A percentile compares a stretch with the other conserved stretches of the same genome.
Conservation (phyloP, 2,113 vertebrate genomes). For the Gopherus flavomarginatus region DNA sequence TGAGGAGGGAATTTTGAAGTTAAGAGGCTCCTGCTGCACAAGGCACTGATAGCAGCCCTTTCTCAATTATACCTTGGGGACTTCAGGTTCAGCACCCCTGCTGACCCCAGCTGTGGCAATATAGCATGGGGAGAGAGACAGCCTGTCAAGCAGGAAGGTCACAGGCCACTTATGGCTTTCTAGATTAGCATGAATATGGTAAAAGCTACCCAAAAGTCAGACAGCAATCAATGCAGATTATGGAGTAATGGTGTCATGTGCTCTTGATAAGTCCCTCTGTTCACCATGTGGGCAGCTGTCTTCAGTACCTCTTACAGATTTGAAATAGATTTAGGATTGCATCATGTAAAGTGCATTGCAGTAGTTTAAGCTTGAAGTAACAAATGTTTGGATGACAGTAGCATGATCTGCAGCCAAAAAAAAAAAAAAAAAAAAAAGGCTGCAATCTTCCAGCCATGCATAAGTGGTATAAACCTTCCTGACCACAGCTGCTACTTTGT, state of each 20-base stretch:
- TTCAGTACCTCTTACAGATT: background rate
- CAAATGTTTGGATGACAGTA: background rate
- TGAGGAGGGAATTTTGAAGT: background rate
- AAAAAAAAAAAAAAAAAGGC: background rate
- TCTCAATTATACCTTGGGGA: background rate
- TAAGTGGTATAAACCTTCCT: background rate
- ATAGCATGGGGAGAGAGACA: background rate
- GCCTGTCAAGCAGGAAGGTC: slow-evolving; percentile 8
- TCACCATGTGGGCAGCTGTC: background rate
- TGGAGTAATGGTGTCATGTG: background rate
- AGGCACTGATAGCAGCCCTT: background rate
- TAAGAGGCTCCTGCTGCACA: background rate
- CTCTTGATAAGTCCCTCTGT: background rate
- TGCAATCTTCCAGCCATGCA: background rate
- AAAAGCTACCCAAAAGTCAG: rapidly evolving
- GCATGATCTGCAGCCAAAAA: background rate
- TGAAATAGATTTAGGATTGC: background rate
- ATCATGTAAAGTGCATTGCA: background rate
- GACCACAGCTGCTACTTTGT: background rate
- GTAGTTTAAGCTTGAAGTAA: background rate
- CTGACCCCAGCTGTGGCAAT: background rate
- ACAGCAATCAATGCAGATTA: background rate
- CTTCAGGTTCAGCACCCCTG: background rate
- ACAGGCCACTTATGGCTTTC: background rate
- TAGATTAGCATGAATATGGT: background rate